Conservation (phyloP, 2,888 invertebrate species). For the Xanthia togata region DNA sequence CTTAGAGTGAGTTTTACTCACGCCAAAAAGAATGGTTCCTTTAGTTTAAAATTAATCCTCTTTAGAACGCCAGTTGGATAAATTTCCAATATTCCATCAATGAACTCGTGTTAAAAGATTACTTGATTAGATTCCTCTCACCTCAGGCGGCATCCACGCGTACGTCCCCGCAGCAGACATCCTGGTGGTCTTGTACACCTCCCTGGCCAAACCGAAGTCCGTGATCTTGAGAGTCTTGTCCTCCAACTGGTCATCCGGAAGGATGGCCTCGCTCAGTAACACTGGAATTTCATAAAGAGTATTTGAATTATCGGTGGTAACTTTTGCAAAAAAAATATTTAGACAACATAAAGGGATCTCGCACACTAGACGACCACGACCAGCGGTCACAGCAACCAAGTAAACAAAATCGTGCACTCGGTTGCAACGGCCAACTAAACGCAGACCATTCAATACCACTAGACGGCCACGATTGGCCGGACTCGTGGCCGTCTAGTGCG, state of each 20-base stretch:
- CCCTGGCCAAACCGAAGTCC: slow-evolving; percentile 98
- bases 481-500: too few species aligned
- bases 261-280: slow-evolving; percentile 94
- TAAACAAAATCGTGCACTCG: too few species aligned
- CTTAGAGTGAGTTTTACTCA: too few species aligned
- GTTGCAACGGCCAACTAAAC: too few species aligned
- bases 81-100: background rate
- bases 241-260: slow-evolving; percentile 95
- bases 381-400: too few species aligned
- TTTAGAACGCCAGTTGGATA: background rate
- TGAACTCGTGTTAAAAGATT: too few species aligned
- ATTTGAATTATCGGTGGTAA: background rate
- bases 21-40: background rate
- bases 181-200: slow-evolving; percentile 98
- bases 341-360: background rate
- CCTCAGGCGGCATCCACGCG: slow-evolving; percentile 99
- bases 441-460: too few species aligned
- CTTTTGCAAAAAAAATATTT: background rate
- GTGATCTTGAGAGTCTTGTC: slow-evolving; percentile 99
- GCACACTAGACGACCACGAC: too few species aligned
- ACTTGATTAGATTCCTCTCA: slow-evolving; percentile 80
- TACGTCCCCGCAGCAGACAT: slow-evolving; percentile 99
- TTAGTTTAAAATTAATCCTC: background rate
- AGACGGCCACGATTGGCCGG: too few species aligned
- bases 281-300: slow-evolving; percentile 90